phyloP scores from a whole-genome alignment of 1,140 invertebrate species.

The Tetramorium alpestre region DNA sequence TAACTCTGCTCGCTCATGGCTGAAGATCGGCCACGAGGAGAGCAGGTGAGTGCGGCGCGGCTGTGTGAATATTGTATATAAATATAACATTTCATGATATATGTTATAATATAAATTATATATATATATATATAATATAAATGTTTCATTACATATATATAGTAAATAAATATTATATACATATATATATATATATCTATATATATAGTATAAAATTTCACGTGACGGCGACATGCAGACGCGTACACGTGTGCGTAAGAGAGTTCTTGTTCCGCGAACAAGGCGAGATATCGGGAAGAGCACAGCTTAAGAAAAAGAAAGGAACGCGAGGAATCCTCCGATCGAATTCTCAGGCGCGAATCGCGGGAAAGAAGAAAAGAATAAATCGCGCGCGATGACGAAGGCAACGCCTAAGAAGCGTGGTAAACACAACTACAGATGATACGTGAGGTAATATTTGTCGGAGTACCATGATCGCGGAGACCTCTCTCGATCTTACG shows the following conservation, averaged over 20 bases:
- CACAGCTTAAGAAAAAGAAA: background rate
- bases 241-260: background rate
- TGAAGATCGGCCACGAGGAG: background rate
- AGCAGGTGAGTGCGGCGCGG: background rate
- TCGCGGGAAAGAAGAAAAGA: background rate
- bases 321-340: background rate
- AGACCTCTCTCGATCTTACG: too few relatives aligned
- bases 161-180: too few relatives aligned
- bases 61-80: background rate
- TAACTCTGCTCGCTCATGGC: background rate
- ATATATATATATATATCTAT: too few relatives aligned
- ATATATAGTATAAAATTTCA: slow-evolving; percentile 9
- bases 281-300: background rate
- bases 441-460: background rate
- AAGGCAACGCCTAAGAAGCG: background rate
- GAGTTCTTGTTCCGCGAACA: too few relatives aligned
- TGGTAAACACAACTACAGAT: background rate
- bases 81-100: background rate
- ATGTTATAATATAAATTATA: background rate
- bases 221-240: background rate
- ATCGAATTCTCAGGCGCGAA: background rate
- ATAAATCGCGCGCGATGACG: background rate
- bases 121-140: too few relatives aligned
- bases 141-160: too few relatives aligned
- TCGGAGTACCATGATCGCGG: background rate